These are phyloP conservation scores for Eubucco bourcierii DNA, from an alignment of 2,113 vertebrate species.

Conservation along the genomic window DNA sequence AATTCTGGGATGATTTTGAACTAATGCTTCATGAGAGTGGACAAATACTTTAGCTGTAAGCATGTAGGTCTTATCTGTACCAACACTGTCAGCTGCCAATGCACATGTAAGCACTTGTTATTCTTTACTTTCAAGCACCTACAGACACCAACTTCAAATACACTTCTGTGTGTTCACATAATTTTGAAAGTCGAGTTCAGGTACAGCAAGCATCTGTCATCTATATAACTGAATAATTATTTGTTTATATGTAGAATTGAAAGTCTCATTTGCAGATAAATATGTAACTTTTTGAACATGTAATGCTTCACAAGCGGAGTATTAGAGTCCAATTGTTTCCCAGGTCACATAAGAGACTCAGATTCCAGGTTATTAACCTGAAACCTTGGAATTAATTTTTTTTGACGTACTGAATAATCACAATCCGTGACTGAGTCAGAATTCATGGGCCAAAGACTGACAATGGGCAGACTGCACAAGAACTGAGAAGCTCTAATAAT, in stretches of 20 bases:
- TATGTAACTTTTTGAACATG: neutral
- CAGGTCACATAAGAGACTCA: neutral
- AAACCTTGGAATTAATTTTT: neutral
- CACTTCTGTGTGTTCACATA: neutral
- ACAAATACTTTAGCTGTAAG: neutral
- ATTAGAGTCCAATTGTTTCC: neutral
- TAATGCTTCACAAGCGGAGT: neutral
- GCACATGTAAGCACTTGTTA: neutral
- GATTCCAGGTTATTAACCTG: neutral
- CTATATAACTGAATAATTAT: neutral
- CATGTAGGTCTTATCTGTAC: neutral
- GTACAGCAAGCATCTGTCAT: neutral
- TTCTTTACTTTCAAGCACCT: neutral
- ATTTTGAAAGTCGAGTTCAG: neutral
- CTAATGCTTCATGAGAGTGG: neutral
- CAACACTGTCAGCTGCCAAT: neutral
- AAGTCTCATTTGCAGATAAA: neutral
- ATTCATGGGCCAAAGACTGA: neutral
- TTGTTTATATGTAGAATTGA: neutral
- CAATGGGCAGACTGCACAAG: accelerated
- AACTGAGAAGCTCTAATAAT: neutral
- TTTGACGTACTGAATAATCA: neutral
- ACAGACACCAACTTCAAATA: neutral
- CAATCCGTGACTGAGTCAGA: neutral
- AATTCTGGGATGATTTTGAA: neutral